Evolutionary conservation across 2,113 vertebrate genomes (phyloP).

Genomic region (Thunnus maccoyii): DNA sequence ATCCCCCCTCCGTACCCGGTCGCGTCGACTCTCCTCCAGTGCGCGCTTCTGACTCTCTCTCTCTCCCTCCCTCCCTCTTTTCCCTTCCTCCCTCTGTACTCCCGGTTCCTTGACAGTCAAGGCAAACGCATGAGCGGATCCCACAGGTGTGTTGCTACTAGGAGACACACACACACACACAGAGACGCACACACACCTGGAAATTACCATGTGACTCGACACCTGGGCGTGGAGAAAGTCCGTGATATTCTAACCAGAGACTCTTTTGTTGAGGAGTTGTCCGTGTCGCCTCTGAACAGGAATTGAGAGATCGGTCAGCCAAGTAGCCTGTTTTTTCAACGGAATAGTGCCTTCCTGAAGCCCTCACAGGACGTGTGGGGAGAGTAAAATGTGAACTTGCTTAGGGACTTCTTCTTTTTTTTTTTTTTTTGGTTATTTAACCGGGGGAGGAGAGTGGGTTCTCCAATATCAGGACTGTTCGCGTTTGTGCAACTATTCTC

Average conservation of each 20-base stretch:
- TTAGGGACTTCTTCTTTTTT: slow-evolving; percentile 63
- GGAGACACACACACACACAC: slow-evolving; percentile 68
- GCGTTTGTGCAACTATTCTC: slow-evolving; percentile 52
- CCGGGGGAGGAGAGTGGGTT: slow-evolving; percentile 9
- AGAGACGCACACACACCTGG: slow-evolving; percentile 82
- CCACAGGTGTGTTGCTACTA: slow-evolving; percentile 82
- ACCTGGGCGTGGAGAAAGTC: slow-evolving; percentile 87
- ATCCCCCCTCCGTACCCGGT: slow-evolving; percentile 39
- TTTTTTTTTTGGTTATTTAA: slow-evolving; percentile 21
- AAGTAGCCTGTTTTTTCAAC: slow-evolving; percentile 22
- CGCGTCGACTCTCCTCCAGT: slow-evolving; percentile 44
- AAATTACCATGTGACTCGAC: slow-evolving; percentile 83
- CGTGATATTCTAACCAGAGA: slow-evolving; percentile 48
- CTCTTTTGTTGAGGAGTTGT: slow-evolving; percentile 74
- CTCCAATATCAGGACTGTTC: slow-evolving; percentile 49
- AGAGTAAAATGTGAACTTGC: slow-evolving; percentile 81
- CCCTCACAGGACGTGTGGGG: slow-evolving; percentile 27
- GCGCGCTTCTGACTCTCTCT: slow-evolving; percentile 26
- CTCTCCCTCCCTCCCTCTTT: background rate
- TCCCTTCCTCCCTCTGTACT: slow-evolving; percentile 21
- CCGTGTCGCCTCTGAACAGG: slow-evolving; percentile 49
- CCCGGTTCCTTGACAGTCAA: slow-evolving; percentile 60
- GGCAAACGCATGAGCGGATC: slow-evolving; percentile 72
- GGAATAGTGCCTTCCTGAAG: slow-evolving; percentile 75
- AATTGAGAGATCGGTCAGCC: slow-evolving; percentile 21